Evolutionary conservation across 2,888 invertebrate species (phyloP), one percentile per base, ranked within the genome.

Genomic region (Chymomyza amoena): DNA sequence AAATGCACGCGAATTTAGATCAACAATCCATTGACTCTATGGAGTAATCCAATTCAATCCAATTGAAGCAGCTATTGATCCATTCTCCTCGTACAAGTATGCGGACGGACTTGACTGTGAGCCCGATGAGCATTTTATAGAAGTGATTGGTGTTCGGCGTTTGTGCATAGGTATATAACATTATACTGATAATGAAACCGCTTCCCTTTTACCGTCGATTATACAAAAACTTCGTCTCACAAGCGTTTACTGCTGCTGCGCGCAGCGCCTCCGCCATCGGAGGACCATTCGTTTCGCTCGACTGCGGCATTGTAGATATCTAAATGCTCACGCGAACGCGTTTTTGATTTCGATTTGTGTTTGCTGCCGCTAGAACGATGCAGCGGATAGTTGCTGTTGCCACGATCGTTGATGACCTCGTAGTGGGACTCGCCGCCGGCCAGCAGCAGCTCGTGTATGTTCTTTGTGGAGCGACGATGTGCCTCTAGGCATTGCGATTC

Each of bases 401-500:
- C 72, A n/a, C 84, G 84, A 72, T 91, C 92, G 70, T 91, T 89
- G 80, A 92, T 91, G 78, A 91, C 85, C 81, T 95, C 94, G 83
- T 95, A 95, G 79, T 94, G 94, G 0, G 94, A 94, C 77, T 94
- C 94, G 0, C 61, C 70, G 0, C 94, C 93, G 0, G 94, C 93
- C 52, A 94, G 86, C 77, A 93, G 62, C 50, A 88, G 62, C 68
- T 89, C 87, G 39, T 88, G 89, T 61, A 91, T 83, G 63, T 92
- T 91, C 75, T 92, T 92, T 0, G 92, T 92, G 28, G 92, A 91
- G 13, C 92, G 88, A 6, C 92, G 89, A 80, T 92, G 91, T 36
- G 92, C 92, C 72, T 92, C 92, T 63, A 92, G 81, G 69, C 91
- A 91, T 77, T 91, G 91, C 51, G 91, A 91, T 69, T 92, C 92